Conservation (phyloP, 2,797 vertebrate species). For the Enteromius anoplus region DNA sequence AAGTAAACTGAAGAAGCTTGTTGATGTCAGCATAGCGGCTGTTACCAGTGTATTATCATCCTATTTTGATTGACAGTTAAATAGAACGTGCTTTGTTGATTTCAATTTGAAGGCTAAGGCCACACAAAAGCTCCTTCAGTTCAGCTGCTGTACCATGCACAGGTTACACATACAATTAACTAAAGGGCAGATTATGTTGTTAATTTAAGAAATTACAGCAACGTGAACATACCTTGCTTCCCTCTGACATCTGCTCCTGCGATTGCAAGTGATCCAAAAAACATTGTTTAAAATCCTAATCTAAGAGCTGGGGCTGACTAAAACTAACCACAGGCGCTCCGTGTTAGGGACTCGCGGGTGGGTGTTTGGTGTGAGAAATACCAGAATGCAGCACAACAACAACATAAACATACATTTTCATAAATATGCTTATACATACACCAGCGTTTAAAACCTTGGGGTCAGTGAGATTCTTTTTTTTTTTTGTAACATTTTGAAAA, state of each 20-base stretch:
- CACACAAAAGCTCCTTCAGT: conserved; percentile 66
- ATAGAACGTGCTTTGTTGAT: neutral
- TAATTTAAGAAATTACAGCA: conserved; percentile 55
- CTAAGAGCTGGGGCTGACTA: conserved; percentile 45
- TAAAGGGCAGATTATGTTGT: conserved; percentile 70
- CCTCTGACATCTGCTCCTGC: conserved; percentile 83
- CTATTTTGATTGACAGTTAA: neutral
- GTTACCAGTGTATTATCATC: neutral
- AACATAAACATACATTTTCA: neutral
- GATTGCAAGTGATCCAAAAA: conserved; percentile 83
- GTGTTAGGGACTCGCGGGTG: conserved; percentile 43
- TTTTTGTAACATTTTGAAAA: neutral
- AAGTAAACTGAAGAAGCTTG: conserved; percentile 42
- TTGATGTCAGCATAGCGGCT: neutral
- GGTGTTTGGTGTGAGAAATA: conserved; percentile 25
- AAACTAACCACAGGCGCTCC: conserved; percentile 43
- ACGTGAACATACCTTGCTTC: conserved; percentile 78
- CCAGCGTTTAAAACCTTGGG: neutral
- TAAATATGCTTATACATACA: neutral
- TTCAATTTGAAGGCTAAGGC: neutral
- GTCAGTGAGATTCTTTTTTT: no score
- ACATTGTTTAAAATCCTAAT: conserved; percentile 76
- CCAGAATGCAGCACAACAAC: neutral
- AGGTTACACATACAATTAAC: conserved; percentile 68
- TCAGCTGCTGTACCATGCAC: conserved; percentile 62